Evolutionary conservation across 1,140 invertebrate genomes (phyloP).

Genomic region (Gryon sp.): DNA sequence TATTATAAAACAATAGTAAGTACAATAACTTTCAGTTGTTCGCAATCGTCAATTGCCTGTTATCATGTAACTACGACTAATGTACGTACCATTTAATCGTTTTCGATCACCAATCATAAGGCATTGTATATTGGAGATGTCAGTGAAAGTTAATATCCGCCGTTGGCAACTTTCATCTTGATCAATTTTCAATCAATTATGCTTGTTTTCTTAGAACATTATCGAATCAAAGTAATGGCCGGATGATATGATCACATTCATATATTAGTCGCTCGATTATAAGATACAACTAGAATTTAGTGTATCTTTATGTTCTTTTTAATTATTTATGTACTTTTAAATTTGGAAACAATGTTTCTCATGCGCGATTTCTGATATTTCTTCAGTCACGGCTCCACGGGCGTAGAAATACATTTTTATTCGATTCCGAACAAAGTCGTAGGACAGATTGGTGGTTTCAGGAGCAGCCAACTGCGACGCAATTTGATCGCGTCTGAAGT

Average conservation of each 20-base stretch:
- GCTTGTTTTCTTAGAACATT: not conserved
- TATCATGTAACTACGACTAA: conserved; percentile 44
- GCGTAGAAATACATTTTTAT: conserved; percentile 4
- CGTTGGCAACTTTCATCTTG: conserved; percentile 41
- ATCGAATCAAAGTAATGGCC: conserved; percentile 11
- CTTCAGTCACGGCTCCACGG: conserved; percentile 7
- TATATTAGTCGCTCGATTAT: too few species aligned
- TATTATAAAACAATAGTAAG: conserved; percentile 49
- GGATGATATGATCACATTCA: too few species aligned
- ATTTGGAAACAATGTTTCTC: too few species aligned
- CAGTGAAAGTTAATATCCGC: conserved; percentile 45
- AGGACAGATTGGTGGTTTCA: conserved; percentile 18
- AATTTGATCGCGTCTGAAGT: conserved; percentile 14
- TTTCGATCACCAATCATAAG: conserved; percentile 41
- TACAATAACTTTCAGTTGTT: conserved; percentile 44
- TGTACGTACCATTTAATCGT: conserved; percentile 39
- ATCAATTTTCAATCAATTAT: conserved; percentile 43
- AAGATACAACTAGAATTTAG: too few species aligned
- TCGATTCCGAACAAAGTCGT: conserved; percentile 24
- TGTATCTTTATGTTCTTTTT: not conserved
- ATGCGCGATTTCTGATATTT: too few species aligned
- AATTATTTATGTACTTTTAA: not conserved
- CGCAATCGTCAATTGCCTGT: conserved; percentile 47
- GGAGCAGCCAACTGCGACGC: conserved; percentile 33
- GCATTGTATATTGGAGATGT: conserved; percentile 31